Evolutionary conservation across 2,888 invertebrate genomes (phyloP).

Genomic region (Strigamia crassipes): DNA sequence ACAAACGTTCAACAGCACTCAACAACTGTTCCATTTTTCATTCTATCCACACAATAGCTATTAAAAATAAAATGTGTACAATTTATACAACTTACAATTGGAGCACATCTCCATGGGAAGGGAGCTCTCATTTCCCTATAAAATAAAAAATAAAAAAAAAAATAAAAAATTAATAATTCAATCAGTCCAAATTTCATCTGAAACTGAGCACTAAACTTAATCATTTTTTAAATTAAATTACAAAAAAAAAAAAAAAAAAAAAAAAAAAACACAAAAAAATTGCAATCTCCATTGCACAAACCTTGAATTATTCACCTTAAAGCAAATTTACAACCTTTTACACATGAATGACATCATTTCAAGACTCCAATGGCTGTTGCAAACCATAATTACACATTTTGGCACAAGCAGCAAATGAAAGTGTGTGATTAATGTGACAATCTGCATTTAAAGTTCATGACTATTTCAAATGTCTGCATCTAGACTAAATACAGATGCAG

Average conservation of each 20-base stretch:
- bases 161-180: not conserved
- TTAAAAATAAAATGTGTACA: constrained; percentile 62
- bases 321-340: not conserved
- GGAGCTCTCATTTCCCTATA: constrained; percentile 94
- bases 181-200: constrained; percentile 14
- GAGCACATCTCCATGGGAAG: constrained; percentile 85
- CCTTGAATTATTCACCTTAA: not conserved
- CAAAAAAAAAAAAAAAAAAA: not conserved
- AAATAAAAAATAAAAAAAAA: constrained; percentile 55
- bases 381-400: not conserved
- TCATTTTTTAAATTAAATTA: not conserved
- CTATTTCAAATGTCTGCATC: not conserved
- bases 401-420: not conserved
- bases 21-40: not conserved
- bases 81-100: not conserved
- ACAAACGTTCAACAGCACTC: too few species aligned
- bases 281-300: not conserved
- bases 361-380: not conserved
- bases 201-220: constrained; percentile 5
- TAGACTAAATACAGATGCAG: not conserved
- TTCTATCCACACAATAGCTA: not conserved
- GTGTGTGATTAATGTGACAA: constrained; percentile 6
- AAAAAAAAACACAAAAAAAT: not conserved
- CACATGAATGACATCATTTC: not conserved
- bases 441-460: not conserved